Base-by-base conservation (phyloP, 2,888 invertebrate genomes). In the Flabesymbios commensalis region DNA sequence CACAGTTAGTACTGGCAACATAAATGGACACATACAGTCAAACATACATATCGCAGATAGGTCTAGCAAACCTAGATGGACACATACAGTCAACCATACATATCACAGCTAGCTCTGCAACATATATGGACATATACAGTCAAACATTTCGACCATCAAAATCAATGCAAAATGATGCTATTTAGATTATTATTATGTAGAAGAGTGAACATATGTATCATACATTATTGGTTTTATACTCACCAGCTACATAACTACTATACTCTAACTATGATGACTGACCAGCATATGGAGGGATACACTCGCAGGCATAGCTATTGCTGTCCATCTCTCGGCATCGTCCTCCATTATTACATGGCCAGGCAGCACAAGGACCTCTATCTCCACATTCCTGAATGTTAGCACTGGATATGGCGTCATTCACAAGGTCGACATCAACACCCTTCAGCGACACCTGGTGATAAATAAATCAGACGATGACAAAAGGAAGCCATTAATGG, bases 81-180 rank as follows among this genome's bases (percentile, higher is more conserved):
- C 96, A 96, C 74, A 89, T 88, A 79, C 96, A 96, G 74, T 90
- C n/a, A n/a, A n/a, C n/a, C n/a, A n/a, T n/a, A n/a, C n/a, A n/a
- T n/a, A n/a, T n/a, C n/a, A n/a, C n/a, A n/a, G n/a, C n/a, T n/a
- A n/a, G n/a, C n/a, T n/a, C n/a, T n/a, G n/a, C n/a, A n/a, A n/a
- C n/a, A n/a, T n/a, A n/a, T n/a, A n/a, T n/a, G n/a, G n/a, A n/a
- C n/a, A n/a, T n/a, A n/a, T n/a, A n/a, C n/a, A n/a, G n/a, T n/a
- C n/a, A n/a, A n/a, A n/a, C n/a, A n/a, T n/a, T n/a, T n/a, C n/a
- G n/a, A n/a, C n/a, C n/a, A n/a, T n/a, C n/a, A n/a, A n/a, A n/a
- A n/a, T n/a, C n/a, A n/a, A n/a, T n/a, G n/a, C n/a, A n/a, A n/a
- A n/a, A n/a, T n/a, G n/a, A n/a, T n/a, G n/a, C n/a, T n/a, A n/a